phyloP scores from a whole-genome alignment of 2,888 invertebrate species.

The Cheilosia grossa region DNA sequence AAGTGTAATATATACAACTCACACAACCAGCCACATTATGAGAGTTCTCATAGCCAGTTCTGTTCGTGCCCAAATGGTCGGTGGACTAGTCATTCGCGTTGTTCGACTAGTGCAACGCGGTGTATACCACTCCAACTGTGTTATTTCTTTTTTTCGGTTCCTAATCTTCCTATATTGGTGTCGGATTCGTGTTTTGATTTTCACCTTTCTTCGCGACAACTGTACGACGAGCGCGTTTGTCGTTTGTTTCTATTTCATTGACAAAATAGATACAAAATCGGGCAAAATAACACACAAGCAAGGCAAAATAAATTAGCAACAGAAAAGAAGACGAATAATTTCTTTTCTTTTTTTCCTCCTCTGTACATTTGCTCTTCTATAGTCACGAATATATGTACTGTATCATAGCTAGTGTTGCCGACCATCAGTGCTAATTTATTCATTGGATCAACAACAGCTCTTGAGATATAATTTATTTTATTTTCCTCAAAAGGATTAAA shows the following conservation, averaged over 20 bases:
- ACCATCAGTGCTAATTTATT: constrained; percentile 83
- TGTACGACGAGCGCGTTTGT: constrained; percentile 10
- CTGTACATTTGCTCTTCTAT: constrained; percentile 23
- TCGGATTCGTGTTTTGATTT: constrained; percentile 72
- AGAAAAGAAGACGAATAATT: constrained; percentile 56
- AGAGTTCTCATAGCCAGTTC: constrained; percentile 52
- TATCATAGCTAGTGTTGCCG: constrained; percentile 73
- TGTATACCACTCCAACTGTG: constrained; percentile 6
- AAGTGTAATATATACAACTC: constrained; percentile 30
- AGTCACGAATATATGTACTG: constrained; percentile 52
- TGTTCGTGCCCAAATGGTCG: constrained; percentile 39
- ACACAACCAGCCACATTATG: constrained; percentile 29
- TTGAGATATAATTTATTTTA: constrained; percentile 44
- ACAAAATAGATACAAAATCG: constrained; percentile 37
- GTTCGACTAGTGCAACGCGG: constrained; percentile 62
- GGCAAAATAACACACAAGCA: constrained; percentile 27
- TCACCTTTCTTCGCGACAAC: constrained; percentile 62
- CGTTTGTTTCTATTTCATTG: constrained; percentile 38
- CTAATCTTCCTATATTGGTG: constrained; percentile 44
- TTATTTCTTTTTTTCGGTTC: constrained; percentile 10
- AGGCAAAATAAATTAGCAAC: constrained; percentile 56
- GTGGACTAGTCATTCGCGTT: constrained; percentile 61
- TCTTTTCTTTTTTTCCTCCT: constrained; percentile 22
- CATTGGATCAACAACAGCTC: constrained; percentile 82
- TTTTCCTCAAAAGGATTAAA: constrained; percentile 17